These are phyloP conservation scores for Orcinus orca DNA, from an alignment of 2,113 vertebrate species.

Conservation along the genomic window DNA sequence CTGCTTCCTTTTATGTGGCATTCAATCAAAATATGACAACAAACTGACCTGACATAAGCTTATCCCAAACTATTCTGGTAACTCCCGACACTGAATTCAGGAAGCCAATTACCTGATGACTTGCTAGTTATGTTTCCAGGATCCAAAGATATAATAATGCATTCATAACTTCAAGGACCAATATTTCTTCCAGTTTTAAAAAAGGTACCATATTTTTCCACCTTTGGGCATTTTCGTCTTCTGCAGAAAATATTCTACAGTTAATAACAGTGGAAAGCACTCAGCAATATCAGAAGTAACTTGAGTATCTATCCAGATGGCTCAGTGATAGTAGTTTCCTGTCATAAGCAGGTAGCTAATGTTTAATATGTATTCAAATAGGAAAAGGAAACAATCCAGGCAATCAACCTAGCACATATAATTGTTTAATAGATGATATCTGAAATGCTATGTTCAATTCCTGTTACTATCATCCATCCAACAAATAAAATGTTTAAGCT, in stretches of 20 bases:
- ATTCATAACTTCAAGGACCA: not conserved
- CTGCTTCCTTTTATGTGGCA: not conserved
- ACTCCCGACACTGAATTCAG: not conserved
- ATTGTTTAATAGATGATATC: slow-evolving; percentile 44
- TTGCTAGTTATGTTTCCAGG: not conserved
- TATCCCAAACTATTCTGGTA: slow-evolving; percentile 1
- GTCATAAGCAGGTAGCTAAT: slow-evolving; percentile 46
- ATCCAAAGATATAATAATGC: not conserved
- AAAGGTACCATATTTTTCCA: not conserved
- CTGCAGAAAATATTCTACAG: slow-evolving; percentile 9
- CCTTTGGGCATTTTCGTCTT: not conserved
- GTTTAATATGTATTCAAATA: slow-evolving; percentile 56
- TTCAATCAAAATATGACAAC: not conserved
- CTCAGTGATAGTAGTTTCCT: slow-evolving; percentile 40
- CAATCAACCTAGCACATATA: slow-evolving; percentile 18
- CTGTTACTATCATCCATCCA: not conserved
- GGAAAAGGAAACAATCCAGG: slow-evolving; percentile 49
- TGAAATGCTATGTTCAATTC: not conserved
- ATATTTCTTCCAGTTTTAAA: slow-evolving; percentile 4
- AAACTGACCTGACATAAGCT: slow-evolving; percentile 6
- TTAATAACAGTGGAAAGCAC: slow-evolving; percentile 25
- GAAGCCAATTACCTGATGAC: not conserved
- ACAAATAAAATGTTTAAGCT: not conserved
- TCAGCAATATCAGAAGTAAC: slow-evolving; percentile 53
- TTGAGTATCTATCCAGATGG: slow-evolving; percentile 28